Base-by-base conservation (phyloP, 1,140 invertebrate genomes). In the Formica exsecta region DNA sequence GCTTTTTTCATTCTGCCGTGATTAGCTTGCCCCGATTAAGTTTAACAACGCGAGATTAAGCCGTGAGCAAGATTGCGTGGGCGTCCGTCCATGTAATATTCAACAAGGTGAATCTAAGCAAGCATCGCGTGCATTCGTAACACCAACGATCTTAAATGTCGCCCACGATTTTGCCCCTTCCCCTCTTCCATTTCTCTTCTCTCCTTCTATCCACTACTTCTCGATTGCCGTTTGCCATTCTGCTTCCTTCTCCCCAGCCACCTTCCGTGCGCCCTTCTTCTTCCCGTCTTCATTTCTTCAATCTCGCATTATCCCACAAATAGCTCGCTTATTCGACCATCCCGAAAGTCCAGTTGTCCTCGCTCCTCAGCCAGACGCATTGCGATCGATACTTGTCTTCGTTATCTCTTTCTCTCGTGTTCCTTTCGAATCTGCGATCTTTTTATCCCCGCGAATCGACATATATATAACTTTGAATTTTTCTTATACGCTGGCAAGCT, bases 221-320 rank as follows among this genome's bases (percentile, higher is more conserved):
- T 65, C 48, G 65, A 62, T 73, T 68, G 77, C 88, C 76, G 90
- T 90, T 91, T 75, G 77, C 90, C 81, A 71, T 90, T 86, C 22
- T 75, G 66, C 51, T 86, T 54, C 51, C 86, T 88, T 77, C 54
- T 74, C 86, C 90, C 80, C 75, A 65, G 48, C 65, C 88, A 62
- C 87, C 61, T 66, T 81, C n/a, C 88, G 16, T 29, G 36, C 7
- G 48, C 44, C 51, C 61, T 75, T 71, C 66, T 64, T 68, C 80
- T 64, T 29, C 32, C 32, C 68, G 22, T 62, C 81, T 81, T 89
- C 83, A 85, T 91, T 91, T 73, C 76, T 87, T 91, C 89, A 90
- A 92, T 90, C 87, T 88, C 88, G 85, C 86, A 89, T 92, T 92
- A 92, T 92, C 81, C 83, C 81, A 80, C 91, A 86, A 90, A 90